phyloP scores from a whole-genome alignment of 2,797 vertebrate species.

The Ctenochaetus hawaiiensis region DNA sequence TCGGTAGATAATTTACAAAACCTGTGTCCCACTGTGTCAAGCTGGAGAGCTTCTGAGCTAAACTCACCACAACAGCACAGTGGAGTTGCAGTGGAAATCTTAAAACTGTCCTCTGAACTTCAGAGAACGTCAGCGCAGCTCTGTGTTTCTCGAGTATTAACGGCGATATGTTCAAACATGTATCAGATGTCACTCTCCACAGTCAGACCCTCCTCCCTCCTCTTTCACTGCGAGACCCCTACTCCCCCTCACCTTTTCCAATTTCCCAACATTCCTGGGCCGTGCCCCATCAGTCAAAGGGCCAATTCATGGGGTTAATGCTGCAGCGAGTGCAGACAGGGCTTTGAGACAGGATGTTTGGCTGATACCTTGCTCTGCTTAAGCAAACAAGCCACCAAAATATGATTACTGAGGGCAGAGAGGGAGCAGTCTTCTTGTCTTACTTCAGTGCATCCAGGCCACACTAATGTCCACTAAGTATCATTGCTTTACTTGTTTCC shows the following conservation, averaged over 20 bases:
- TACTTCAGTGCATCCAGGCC: constrained; percentile 63
- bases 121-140: constrained; percentile 70
- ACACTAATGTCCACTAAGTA: constrained; percentile 69
- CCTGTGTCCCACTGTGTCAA: constrained; percentile 34
- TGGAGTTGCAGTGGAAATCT: constrained; percentile 37
- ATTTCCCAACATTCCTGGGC: constrained; percentile 84
- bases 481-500: constrained; percentile 63
- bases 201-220: constrained; percentile 72
- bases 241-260: constrained; percentile 79
- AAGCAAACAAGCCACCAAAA: constrained; percentile 90
- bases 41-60: constrained; percentile 47
- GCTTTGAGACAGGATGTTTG: constrained; percentile 90
- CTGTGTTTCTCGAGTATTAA: constrained; percentile 73
- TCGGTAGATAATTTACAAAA: constrained; percentile 55
- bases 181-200: constrained; percentile 81
- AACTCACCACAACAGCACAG: constrained; percentile 37
- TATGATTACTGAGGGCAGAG: constrained; percentile 84
- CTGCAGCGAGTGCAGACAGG: constrained; percentile 79
- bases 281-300: constrained; percentile 84
- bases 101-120: constrained; percentile 57
- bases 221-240: constrained; percentile 69
- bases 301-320: constrained; percentile 84
- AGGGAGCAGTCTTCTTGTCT: constrained; percentile 68
- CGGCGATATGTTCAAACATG: constrained; percentile 80
- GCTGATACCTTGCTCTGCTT: constrained; percentile 87